Conservation (phyloP, 2,113 vertebrate species). For the Platycercus adscitus region DNA sequence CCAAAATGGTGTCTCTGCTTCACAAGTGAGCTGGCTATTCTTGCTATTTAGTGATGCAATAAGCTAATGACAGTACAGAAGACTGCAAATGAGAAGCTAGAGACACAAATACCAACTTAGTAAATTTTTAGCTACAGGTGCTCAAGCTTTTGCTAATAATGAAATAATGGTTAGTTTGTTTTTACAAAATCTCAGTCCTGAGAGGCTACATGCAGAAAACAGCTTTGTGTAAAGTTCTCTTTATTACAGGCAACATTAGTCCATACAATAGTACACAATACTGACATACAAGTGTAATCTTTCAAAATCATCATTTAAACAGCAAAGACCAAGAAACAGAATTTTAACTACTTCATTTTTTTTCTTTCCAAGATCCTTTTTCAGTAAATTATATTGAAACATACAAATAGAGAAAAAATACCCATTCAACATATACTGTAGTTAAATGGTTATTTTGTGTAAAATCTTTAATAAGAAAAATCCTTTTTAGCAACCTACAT, state of each 20-base stretch:
- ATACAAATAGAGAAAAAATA: conserved; percentile 84
- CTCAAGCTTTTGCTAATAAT: conserved; percentile 34
- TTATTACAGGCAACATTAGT: conserved; percentile 86
- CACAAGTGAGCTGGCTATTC: neutral
- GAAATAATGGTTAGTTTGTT: neutral
- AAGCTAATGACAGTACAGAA: conserved; percentile 6
- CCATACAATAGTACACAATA: conserved; percentile 81
- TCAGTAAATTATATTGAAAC: conserved; percentile 78
- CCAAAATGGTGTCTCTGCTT: neutral
- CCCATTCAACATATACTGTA: conserved; percentile 81
- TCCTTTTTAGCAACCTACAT: conserved; percentile 83
- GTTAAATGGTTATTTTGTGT: conserved; percentile 85
- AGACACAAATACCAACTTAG: neutral
- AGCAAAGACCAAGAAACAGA: conserved; percentile 81
- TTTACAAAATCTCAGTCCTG: conserved; percentile 44
- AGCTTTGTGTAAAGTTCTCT: conserved; percentile 76
- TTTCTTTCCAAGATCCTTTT: conserved; percentile 75
- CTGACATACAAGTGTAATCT: conserved; percentile 81
- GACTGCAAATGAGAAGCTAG: neutral
- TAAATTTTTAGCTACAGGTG: neutral
- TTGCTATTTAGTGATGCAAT: neutral
- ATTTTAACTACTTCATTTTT: conserved; percentile 77
- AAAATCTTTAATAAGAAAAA: conserved; percentile 84
- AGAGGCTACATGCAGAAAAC: conserved; percentile 55
- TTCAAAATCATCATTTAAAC: conserved; percentile 79